Conservation (phyloP, 2,797 vertebrate genomes). For the Darevskia mixta region DNA sequence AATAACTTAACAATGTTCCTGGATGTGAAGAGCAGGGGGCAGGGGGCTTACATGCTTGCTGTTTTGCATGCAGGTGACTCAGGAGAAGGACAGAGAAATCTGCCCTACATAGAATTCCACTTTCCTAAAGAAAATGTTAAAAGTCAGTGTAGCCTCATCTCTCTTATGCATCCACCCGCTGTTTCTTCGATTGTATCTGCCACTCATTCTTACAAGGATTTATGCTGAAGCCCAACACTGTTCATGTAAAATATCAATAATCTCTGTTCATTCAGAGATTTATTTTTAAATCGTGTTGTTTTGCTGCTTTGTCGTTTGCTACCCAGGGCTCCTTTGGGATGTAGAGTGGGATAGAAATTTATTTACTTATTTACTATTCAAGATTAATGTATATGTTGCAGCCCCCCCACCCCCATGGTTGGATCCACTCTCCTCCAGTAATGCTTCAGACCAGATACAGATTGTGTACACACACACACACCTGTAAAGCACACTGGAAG, state of each 20-base stretch:
- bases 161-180: background rate
- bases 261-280: background rate
- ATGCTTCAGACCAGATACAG: background rate
- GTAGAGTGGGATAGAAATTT: too few relatives aligned
- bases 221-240: background rate
- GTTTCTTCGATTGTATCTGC: background rate
- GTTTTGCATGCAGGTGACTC: conserved; percentile 26
- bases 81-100: conserved; percentile 17
- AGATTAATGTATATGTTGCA: background rate
- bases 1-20: conserved; percentile 47
- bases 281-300: too few relatives aligned
- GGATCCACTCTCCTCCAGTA: background rate
- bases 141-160: conserved; percentile 17
- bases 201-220: background rate
- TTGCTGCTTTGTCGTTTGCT: too few relatives aligned
- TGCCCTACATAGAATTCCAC: conserved; percentile 32
- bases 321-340: too few relatives aligned
- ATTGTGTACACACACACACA: too few relatives aligned
- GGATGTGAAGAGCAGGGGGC: conserved; percentile 42
- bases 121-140: conserved; percentile 28
- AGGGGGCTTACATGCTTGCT: conserved; percentile 41
- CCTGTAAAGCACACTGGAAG: background rate
- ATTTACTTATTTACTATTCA: background rate
- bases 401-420: background rate
- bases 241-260: background rate